phyloP scores from a whole-genome alignment of 2,113 vertebrate genomes.

The Malurus melanocephalus region DNA sequence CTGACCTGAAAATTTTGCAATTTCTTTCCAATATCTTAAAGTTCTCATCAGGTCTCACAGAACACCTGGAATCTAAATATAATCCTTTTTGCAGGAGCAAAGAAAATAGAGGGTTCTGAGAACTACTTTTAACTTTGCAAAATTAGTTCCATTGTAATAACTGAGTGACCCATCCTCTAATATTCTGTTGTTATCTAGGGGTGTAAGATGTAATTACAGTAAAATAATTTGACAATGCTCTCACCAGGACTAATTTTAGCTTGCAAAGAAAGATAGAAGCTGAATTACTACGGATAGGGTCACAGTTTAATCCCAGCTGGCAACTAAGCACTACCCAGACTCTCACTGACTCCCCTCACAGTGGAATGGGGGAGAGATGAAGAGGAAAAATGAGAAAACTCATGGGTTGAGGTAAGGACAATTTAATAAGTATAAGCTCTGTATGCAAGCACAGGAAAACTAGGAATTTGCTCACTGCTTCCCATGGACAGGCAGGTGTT shows the following conservation, averaged over 20 bases:
- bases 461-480: background rate
- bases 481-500: background rate
- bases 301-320: background rate
- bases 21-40: background rate
- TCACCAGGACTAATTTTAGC: background rate
- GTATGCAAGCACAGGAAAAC: background rate
- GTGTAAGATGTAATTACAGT: fast-evolving
- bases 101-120: background rate
- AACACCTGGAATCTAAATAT: background rate
- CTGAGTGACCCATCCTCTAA: background rate
- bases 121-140: background rate
- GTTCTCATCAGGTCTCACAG: background rate
- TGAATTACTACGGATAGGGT: background rate
- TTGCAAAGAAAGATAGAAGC: background rate
- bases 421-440: too few relatives aligned
- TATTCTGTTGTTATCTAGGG: background rate
- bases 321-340: background rate
- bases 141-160: background rate
- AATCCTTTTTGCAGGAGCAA: background rate
- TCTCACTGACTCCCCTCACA: fast-evolving
- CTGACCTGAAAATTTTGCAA: background rate
- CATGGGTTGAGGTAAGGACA: background rate
- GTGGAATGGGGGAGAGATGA: background rate
- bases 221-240: background rate
- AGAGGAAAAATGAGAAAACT: background rate